Evolutionary conservation across 2,113 vertebrate species (phyloP).

Genomic region (Labrus mixtus): DNA sequence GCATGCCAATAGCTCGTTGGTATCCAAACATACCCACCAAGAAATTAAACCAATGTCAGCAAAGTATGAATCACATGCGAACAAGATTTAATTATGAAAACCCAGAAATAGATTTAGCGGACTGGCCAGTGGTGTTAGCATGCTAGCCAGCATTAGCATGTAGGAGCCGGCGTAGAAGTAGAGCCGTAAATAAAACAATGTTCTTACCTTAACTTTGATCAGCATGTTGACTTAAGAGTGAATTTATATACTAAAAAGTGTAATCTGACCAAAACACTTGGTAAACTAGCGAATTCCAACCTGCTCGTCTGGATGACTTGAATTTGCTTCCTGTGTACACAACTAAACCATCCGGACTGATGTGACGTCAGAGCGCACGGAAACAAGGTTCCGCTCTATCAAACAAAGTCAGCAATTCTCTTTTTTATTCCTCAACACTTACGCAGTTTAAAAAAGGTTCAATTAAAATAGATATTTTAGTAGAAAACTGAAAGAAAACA

Average conservation of each 20-base stretch:
- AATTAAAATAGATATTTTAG: no score
- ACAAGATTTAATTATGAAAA: no score
- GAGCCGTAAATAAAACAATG: fast-evolving
- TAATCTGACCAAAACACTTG: slow-evolving; percentile 9
- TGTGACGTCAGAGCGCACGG: not conserved
- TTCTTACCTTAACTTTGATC: slow-evolving; percentile 85
- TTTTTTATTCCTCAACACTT: no score
- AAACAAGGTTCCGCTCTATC: slow-evolving; percentile 42
- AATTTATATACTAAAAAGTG: not conserved
- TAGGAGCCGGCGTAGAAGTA: not conserved
- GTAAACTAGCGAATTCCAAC: slow-evolving; percentile 15
- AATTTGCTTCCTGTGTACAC: slow-evolving; percentile 75
- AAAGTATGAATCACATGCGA: no score
- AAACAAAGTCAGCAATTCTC: not conserved
- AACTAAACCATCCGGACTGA: slow-evolving; percentile 37
- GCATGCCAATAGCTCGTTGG: fast-evolving
- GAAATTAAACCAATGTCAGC: no score
- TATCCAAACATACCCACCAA: no score
- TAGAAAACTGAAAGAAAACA: no score
- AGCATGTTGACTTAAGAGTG: slow-evolving; percentile 74
- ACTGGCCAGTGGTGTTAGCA: slow-evolving; percentile 30
- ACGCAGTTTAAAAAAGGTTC: no score
- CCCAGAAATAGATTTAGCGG: slow-evolving; percentile 3
- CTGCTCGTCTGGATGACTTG: slow-evolving; percentile 35
- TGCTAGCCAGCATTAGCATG: not conserved